A percentile compares a stretch with the other conserved stretches of the same genome.
phyloP scores from a whole-genome alignment of 2,113 vertebrate species.

The Pluvianellus socialis region DNA sequence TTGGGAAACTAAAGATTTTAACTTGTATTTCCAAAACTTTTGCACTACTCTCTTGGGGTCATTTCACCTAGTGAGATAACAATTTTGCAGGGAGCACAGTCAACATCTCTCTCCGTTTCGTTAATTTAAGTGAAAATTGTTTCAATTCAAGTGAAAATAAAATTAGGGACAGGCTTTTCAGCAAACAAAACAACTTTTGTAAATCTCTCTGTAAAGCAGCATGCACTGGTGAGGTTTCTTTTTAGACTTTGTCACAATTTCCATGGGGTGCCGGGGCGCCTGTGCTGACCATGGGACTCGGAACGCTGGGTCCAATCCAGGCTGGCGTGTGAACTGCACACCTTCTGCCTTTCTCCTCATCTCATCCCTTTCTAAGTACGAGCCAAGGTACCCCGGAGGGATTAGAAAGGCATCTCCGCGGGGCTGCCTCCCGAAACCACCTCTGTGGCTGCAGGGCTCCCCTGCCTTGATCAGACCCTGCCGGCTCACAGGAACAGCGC shows the following conservation, averaged over 20 bases:
- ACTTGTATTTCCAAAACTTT: neutral
- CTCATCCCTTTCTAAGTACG: neutral
- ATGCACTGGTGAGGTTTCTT: neutral
- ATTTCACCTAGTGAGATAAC: fast-evolving
- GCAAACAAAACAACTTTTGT: neutral
- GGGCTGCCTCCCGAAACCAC: neutral
- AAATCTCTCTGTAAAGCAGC: neutral
- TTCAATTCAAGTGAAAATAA: neutral
- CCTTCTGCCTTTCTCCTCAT: neutral
- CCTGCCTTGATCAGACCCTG: fast-evolving
- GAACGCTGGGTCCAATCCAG: neutral
- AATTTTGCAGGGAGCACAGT: neutral
- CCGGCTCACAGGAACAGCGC: neutral
- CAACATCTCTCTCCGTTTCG: neutral
- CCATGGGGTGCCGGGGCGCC: neutral
- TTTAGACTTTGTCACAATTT: neutral
- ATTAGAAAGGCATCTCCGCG: neutral
- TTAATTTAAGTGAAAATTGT: neutral
- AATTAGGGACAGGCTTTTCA: neutral
- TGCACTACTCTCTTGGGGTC: neutral
- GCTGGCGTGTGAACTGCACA: neutral
- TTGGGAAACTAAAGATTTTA: neutral
- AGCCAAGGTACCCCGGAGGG: neutral
- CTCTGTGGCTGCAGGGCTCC: neutral
- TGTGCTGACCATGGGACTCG: fast-evolving